Evolutionary conservation across 2,888 invertebrate genomes (phyloP).

Genomic region (Xanthorhoe spadicearia): DNA sequence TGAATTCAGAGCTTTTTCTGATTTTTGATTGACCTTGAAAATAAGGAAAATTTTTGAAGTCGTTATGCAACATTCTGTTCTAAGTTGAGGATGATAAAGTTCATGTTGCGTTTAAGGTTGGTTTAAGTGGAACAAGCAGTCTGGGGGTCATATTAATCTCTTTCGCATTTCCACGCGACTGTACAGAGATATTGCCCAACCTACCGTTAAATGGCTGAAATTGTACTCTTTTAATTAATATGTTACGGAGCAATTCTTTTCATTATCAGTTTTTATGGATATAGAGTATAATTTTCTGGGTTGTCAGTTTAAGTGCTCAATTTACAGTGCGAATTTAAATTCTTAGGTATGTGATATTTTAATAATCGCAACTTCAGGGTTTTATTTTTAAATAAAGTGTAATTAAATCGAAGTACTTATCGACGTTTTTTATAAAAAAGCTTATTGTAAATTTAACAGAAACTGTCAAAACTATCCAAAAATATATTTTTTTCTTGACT

Average conservation of each 20-base stretch:
- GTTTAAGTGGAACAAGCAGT: constrained; percentile 13
- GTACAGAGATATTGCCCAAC: constrained; percentile 62
- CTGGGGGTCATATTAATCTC: constrained; percentile 75
- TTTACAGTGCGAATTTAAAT: neutral
- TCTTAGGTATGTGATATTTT: neutral
- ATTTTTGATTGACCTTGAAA: neutral
- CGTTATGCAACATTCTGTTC: neutral
- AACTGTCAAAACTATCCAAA: too few species aligned
- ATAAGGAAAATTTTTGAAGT: neutral
- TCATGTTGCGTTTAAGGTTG: neutral
- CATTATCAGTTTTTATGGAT: constrained; percentile 39
- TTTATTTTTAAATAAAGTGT: too few species aligned
- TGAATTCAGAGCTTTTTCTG: neutral
- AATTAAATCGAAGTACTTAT: too few species aligned
- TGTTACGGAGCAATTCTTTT: constrained; percentile 43
- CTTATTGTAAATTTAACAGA: too few species aligned
- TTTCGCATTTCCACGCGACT: constrained; percentile 69
- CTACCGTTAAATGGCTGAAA: constrained; percentile 67
- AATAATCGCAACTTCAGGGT: too few species aligned
- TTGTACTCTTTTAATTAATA: constrained; percentile 72
- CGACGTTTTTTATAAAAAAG: too few species aligned
- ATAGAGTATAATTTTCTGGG: constrained; percentile 18
- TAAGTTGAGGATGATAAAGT: constrained; percentile 4
- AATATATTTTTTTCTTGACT: too few species aligned
- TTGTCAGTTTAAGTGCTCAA: constrained; percentile 6